Base-by-base conservation (phyloP, 1,140 invertebrate species). In the Gonioctena quinquepunctata region DNA sequence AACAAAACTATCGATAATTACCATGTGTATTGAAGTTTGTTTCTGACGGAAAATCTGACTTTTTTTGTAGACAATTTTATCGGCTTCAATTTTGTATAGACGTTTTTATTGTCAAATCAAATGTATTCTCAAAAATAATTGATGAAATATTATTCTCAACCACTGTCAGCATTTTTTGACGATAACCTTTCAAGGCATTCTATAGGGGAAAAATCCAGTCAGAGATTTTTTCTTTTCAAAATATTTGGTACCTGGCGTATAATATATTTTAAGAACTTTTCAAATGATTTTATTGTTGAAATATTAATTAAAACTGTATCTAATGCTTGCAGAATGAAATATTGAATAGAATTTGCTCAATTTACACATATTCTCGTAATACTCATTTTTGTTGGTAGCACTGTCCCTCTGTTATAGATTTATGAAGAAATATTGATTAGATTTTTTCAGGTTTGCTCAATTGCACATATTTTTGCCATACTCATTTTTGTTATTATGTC, bases 401-500 rank as follows among this genome's bases (percentile, higher is more conserved):
- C 33, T 42, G n/a, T 42, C n/a, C 6, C 33, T 42, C n/a, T 42
- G 6, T n/a, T 42, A 7, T 42, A 42, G n/a, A 42, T 42, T 7
- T 7, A 42, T 42, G n/a, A n/a, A 42, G 6, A 7, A 42, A 7
- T 7, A 7, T n/a, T 42, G n/a, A 42, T n/a, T 42, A 42, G 6
- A 54, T 54, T 19, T 18, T 54, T 21, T 18, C 8, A 18, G 11
- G 19, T 54, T 54, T 54, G 52, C 52, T 54, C 52, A 54, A 54
- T 54, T 23, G 52, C 22, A 54, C 33, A n/a, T 42, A 54, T 54
- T 54, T 54, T 19, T 8, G 52, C n/a, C 11, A 54, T 18, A 21
- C 22, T 8, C n/a, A 13, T 16, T 54, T 19, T 54, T 27, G 49
- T 52, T 69, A 21, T 62, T 60, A 49, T 63, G 18, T 48, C 67